A percentile compares a stretch with the other conserved stretches of the same genome.
These are phyloP conservation scores for Patella ulyssiponensis DNA, from an alignment of 2,888 invertebrate genomes.

Conservation along the genomic window DNA sequence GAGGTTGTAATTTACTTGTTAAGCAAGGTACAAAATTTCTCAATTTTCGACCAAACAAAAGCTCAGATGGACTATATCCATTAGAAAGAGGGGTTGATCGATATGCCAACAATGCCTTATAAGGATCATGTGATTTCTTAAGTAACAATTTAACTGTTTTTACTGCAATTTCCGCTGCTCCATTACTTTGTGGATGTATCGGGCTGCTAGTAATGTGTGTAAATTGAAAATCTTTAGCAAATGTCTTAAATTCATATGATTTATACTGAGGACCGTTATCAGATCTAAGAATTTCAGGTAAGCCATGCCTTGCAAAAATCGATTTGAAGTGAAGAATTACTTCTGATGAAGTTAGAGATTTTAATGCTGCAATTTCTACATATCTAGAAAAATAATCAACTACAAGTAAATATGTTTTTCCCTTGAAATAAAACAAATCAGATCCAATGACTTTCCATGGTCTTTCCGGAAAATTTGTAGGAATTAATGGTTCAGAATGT, in stretches of 20 bases:
- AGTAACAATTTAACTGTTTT: neutral
- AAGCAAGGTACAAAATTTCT: conserved; percentile 5
- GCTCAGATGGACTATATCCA: conserved; percentile 19
- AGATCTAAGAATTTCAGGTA: neutral
- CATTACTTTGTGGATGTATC: neutral
- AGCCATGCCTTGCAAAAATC: neutral
- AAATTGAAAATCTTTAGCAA: neutral
- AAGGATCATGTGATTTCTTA: conserved; percentile 17
- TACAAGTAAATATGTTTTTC: conserved; percentile 22
- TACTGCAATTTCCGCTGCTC: neutral
- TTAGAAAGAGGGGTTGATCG: conserved; percentile 18
- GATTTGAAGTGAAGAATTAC: neutral
- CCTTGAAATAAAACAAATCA: conserved; percentile 43
- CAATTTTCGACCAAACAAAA: conserved; percentile 23
- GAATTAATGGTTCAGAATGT: conserved; percentile 38
- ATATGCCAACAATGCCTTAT: conserved; percentile 22
- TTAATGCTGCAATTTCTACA: neutral
- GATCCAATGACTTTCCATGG: conserved; percentile 45
- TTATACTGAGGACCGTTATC: conserved; percentile 1
- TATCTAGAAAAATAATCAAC: conserved; percentile 19
- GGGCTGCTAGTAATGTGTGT: neutral
- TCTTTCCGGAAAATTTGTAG: conserved; percentile 37
- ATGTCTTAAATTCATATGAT: neutral
- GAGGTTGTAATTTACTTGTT: neutral
- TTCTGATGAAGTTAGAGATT: neutral